A percentile compares a stretch with the other conserved stretches of the same genome.
phyloP scores from a whole-genome alignment of 2,113 vertebrate genomes.

The Bubalus kerabau region DNA sequence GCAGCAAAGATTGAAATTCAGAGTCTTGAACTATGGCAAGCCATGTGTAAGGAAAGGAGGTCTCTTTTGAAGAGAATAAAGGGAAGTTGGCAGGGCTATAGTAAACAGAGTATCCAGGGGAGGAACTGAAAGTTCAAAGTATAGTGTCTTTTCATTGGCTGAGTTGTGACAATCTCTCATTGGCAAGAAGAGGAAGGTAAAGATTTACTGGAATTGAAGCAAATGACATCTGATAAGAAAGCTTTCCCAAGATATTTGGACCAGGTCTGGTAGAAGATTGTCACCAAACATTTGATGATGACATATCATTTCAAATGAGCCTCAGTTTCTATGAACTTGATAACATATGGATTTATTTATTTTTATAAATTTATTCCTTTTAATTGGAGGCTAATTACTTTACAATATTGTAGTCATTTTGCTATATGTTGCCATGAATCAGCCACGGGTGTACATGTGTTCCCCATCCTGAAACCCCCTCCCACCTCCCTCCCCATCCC shows the following conservation, averaged over 20 bases:
- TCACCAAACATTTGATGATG: not conserved
- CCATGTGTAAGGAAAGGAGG: not conserved
- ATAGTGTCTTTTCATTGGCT: not conserved
- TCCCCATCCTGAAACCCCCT: too few relatives aligned
- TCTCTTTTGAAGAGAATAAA: not conserved
- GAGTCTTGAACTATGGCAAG: not conserved
- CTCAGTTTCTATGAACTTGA: not conserved
- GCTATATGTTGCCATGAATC: too few relatives aligned
- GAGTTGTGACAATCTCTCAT: not conserved
- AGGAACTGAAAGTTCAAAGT: not conserved
- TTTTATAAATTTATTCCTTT: too few relatives aligned
- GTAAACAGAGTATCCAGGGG: not conserved
- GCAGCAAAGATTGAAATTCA: not conserved
- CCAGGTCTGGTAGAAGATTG: not conserved
- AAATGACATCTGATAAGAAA: not conserved
- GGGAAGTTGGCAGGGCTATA: not conserved
- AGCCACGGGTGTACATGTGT: rapidly evolving
- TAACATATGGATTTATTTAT: not conserved
- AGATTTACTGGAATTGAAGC: not conserved
- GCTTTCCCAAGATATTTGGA: not conserved
- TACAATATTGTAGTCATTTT: too few relatives aligned
- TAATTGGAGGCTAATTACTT: too few relatives aligned
- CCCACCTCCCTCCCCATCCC: too few relatives aligned
- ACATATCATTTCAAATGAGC: not conserved
- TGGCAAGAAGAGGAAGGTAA: not conserved